Base-by-base conservation (phyloP, 2,888 invertebrate genomes). In the Pammene fasciana region DNA sequence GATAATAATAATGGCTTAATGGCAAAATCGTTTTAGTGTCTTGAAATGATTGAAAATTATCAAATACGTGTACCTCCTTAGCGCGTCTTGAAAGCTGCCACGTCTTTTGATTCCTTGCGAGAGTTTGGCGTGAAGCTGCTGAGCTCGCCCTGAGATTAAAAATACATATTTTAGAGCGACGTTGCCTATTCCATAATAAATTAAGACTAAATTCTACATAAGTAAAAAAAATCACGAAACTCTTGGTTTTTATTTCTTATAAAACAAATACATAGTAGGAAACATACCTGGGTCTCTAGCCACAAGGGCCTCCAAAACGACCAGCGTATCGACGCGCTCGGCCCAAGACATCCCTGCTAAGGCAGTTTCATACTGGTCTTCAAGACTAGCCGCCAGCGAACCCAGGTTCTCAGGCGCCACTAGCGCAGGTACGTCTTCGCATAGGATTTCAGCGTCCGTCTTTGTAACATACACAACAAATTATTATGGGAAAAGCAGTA, bases 51-150 rank as follows among this genome's bases (percentile, higher is more conserved):
- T n/a, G n/a, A n/a, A n/a, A n/a, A n/a, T n/a, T n/a, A n/a, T n/a
- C n/a, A n/a, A n/a, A n/a, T n/a, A 26, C 4, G 52, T 54, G 46
- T 75, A 86, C 72, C 94, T 90, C 65, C 94, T 89, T 18, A 97
- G 86, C 0, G 97, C 97, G 81, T 97, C 97, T 36, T 96, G 95
- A n/a, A 97, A 81, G n/a, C 96, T 96, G 73, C 97, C 95, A 48
- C 97, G 94, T 66, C 96, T 94, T n/a, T 97, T 94, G 0, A 97
- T 96, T 0, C 98, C 98, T 57, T 97, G 97, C 0, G 98, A 98
- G 0, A 99, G 90, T 83, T 99, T 99, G 76, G 98, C 98, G 86
- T 99, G 99, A 55, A 99, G 93, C 76, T 98, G 97, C 71, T 97
- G 95, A 0, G 98, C 98, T 65, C 98, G 94, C 26, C 98, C 96